Base-by-base conservation (phyloP, 2,113 vertebrate species). In the Tympanuchus pallidicinctus region DNA sequence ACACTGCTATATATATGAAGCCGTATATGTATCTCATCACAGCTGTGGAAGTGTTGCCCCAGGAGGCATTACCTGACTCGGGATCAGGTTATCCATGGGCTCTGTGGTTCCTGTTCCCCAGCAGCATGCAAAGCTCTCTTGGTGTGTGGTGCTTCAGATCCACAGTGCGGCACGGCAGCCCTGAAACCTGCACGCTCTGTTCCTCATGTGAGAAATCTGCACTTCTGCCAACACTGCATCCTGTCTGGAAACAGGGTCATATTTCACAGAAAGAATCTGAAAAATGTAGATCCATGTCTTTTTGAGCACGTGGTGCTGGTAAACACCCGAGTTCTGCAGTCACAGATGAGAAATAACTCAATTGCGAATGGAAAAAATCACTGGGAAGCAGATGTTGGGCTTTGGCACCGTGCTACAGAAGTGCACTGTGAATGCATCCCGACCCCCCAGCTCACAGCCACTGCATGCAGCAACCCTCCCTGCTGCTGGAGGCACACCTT, bases 351-450 rank as follows among this genome's bases (percentile, higher is more conserved):
- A 79, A 78, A 77, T 10, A 84, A 28, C 20, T 16, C 0, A 4
- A 2, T 48, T 20, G 36, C 0, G 0, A 47, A 34, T 2, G 38
- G 61, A 75, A 50, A 54, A 30, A 30, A 13, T 50, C 24, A 25
- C 52, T 28, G 52, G 75, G 47, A 21, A 78, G 57, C 45, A 52
- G 5, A 20, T 40, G 30, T 2, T 2, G 8, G 28, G 27, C 16
- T 36, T 30, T 52, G 76, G 40, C 52, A 34, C 8, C 0, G 0
- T 6, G 65, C 11, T 17, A 21, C 40, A 34, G 22, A 12, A 42
- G 10, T 0, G 6, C 2, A 1, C 13, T 48, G 81, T 48, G 45
- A 69, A 30, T 2, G 2, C 3, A 0, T 6, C 13, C n/a, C 2
- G 10, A 16, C 20, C 59, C 19, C 63, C 9, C 9, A 13, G 32